These are phyloP conservation scores for Alces alces DNA, from an alignment of 2,113 vertebrate species.

Conservation along the genomic window DNA sequence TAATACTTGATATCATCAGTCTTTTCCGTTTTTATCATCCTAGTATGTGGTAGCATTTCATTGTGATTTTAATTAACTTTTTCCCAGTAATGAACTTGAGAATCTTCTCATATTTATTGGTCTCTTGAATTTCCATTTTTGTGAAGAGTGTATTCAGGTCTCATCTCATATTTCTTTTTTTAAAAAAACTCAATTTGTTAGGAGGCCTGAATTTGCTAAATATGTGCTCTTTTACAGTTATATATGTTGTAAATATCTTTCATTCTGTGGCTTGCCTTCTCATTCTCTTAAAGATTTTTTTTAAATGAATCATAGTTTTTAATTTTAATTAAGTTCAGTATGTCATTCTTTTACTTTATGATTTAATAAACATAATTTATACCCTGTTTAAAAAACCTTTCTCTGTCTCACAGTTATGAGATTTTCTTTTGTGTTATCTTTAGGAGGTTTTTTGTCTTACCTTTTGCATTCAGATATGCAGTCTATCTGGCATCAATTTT, in stretches of 20 bases:
- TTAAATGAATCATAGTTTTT: neutral
- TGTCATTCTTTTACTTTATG: constrained; percentile 21
- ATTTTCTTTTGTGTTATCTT: neutral
- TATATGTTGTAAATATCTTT: neutral
- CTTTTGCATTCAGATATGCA: neutral
- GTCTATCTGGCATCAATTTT: neutral
- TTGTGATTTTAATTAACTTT: neutral
- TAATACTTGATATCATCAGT: neutral
- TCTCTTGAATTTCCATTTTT: neutral
- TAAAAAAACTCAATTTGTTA: neutral
- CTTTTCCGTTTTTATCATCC: neutral
- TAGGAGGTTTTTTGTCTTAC: constrained; percentile 8
- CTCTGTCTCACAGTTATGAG: neutral
- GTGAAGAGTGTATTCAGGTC: neutral
- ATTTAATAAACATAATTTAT: constrained; percentile 20
- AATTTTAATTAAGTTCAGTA: neutral
- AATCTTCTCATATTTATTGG: neutral
- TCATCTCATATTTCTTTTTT: neutral
- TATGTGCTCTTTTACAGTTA: neutral
- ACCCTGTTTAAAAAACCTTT: neutral
- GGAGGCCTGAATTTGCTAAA: neutral
- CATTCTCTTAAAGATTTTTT: neutral
- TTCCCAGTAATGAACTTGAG: neutral
- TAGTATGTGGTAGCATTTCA: neutral
- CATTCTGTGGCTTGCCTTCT: neutral